Conservation (phyloP, 2,113 vertebrate genomes). For the Actinemys pallida region DNA sequence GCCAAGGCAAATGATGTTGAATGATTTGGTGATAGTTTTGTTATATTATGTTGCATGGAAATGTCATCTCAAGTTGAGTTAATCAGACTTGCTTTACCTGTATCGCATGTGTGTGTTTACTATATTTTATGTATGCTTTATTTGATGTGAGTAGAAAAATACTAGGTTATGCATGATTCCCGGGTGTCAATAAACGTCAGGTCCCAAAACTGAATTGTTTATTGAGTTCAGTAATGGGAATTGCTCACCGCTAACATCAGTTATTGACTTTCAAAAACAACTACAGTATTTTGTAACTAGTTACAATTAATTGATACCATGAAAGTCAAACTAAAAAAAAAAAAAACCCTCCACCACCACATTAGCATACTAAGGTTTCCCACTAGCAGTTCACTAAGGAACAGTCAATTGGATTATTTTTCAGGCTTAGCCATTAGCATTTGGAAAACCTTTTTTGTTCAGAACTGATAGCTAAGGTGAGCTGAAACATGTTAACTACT, state of each 20-base stretch:
- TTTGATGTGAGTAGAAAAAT: not conserved
- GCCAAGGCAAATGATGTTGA: not conserved
- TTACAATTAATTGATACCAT: slow-evolving; percentile 23
- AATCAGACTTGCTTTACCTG: not conserved
- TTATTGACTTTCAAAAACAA: slow-evolving; percentile 43
- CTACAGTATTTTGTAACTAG: not conserved
- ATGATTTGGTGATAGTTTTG: accelerated
- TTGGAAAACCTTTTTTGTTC: not conserved
- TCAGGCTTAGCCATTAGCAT: not conserved
- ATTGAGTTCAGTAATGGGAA: slow-evolving; percentile 14
- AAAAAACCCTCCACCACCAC: accelerated
- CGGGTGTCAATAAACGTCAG: not conserved
- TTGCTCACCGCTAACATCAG: not conserved
- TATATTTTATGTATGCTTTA: slow-evolving; percentile 3
- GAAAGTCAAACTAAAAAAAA: slow-evolving; percentile 30
- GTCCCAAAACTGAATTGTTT: not conserved
- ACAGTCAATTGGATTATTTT: not conserved
- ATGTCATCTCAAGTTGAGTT: not conserved
- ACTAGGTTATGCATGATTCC: not conserved
- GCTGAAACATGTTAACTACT: not conserved
- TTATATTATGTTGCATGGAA: not conserved
- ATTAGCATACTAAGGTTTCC: not conserved
- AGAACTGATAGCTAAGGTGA: not conserved
- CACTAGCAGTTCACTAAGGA: slow-evolving; percentile 6
- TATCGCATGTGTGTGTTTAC: not conserved